These are phyloP conservation scores for Latrodectus geometricus DNA, from an alignment of 1,140 invertebrate genomes.

Conservation along the genomic window DNA sequence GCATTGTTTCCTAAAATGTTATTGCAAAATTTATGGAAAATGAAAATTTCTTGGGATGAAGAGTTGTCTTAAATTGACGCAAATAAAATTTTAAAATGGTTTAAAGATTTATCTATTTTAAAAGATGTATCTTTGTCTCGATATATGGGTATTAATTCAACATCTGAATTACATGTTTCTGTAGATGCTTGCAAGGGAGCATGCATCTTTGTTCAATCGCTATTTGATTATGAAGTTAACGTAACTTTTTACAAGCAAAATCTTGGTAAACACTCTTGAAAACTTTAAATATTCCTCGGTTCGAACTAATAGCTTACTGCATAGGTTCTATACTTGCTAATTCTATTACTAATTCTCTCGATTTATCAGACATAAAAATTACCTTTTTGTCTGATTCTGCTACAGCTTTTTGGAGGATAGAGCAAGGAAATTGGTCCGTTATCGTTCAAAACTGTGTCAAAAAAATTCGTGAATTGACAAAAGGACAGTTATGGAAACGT, in stretches of 20 bases:
- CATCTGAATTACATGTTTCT: too few species aligned
- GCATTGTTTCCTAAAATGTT: too few species aligned
- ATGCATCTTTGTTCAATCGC: too few species aligned
- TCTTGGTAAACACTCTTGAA: conserved; percentile 13
- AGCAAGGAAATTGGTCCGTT: neutral
- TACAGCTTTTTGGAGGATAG: conserved; percentile 8
- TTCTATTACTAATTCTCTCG: neutral
- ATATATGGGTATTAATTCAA: too few species aligned
- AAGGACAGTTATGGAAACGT: neutral
- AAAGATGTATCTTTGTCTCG: too few species aligned
- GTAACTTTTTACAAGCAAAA: conserved; percentile 43
- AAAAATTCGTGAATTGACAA: conserved; percentile 4
- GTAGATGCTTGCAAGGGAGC: too few species aligned
- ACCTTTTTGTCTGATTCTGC: conserved; percentile 16
- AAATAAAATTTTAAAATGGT: too few species aligned
- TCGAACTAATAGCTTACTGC: conserved; percentile 12
- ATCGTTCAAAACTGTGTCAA: conserved; percentile 20
- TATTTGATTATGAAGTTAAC: too few species aligned
- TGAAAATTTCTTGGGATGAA: too few species aligned
- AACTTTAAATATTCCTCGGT: neutral
- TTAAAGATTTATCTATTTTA: too few species aligned
- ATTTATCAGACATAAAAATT: neutral
- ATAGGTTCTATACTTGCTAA: conserved; percentile 1
- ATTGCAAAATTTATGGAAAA: too few species aligned
- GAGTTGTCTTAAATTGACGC: too few species aligned